Evolutionary conservation across 2,888 invertebrate genomes (phyloP).

Genomic region (Polyommatus iphigenia): DNA sequence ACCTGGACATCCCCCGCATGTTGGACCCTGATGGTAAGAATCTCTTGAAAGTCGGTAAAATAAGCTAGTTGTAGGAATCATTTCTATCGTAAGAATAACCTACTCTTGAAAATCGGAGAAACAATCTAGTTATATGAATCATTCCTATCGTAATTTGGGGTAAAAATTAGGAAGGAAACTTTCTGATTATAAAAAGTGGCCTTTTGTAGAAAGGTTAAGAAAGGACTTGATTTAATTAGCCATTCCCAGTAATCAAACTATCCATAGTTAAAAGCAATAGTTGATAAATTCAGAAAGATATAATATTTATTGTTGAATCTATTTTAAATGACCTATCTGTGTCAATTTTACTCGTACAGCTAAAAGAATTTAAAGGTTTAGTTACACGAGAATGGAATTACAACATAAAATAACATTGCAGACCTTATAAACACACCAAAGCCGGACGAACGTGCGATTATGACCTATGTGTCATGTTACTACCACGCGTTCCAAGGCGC

Average conservation of each 20-base stretch:
- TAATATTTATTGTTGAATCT: not conserved
- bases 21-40: conserved; percentile 99
- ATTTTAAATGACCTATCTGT: not conserved
- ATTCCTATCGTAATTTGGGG: too few relatives aligned
- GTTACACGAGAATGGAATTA: not conserved
- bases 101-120: not conserved
- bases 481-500: conserved; percentile 99
- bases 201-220: too few relatives aligned
- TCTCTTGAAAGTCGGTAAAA: not conserved
- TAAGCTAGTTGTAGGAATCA: too few relatives aligned
- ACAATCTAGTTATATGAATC: too few relatives aligned
- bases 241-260: not conserved
- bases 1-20: conserved; percentile 99
- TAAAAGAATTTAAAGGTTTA: not conserved
- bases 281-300: not conserved
- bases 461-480: conserved; percentile 99
- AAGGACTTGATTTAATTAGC: not conserved
- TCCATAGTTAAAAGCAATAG: not conserved
- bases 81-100: conserved; percentile 76
- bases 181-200: too few relatives aligned
- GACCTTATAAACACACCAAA: conserved; percentile 99
- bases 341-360: not conserved
- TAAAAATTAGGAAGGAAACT: too few relatives aligned
- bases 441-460: conserved; percentile 99
- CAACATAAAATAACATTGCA: conserved; percentile 68